Conservation (phyloP, 2,797 vertebrate genomes). For the Atherinosoma microstoma region DNA sequence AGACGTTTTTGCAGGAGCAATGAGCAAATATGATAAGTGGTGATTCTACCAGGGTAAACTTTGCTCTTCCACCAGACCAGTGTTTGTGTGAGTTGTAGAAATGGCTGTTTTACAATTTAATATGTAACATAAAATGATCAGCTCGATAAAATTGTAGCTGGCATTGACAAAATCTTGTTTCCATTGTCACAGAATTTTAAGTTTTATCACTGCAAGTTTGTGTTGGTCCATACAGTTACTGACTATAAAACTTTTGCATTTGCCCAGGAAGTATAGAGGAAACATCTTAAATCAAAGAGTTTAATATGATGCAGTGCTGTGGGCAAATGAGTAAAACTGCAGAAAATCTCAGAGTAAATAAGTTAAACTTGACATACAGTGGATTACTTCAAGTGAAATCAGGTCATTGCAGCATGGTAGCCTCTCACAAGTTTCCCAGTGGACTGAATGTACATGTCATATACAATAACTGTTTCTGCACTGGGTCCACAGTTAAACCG, state of each 20-base stretch:
- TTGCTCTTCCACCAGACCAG: not conserved
- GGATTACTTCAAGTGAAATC: constrained; percentile 14
- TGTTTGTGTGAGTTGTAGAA: not conserved
- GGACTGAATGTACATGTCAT: constrained; percentile 55
- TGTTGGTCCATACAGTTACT: not conserved
- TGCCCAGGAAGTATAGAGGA: not conserved
- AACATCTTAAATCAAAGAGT: constrained; percentile 8
- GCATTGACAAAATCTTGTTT: not conserved
- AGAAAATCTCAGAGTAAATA: not conserved
- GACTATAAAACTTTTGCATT: not conserved
- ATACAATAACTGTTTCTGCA: constrained; percentile 69
- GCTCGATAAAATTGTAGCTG: not conserved
- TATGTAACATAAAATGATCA: not conserved
- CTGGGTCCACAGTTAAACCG: constrained; percentile 69
- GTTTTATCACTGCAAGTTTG: not conserved
- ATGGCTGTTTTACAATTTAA: not conserved
- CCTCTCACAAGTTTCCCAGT: constrained; percentile 48
- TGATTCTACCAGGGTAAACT: too few relatives aligned
- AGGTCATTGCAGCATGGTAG: constrained; percentile 31
- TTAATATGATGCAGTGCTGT: not conserved
- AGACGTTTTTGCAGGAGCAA: too few relatives aligned
- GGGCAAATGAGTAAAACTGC: constrained; percentile 5
- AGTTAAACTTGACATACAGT: not conserved
- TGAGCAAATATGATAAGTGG: too few relatives aligned
- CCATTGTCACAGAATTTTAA: not conserved